Percentiles rank a stretch among this genome's conserved stretches.
Conservation (phyloP, 2,797 vertebrate genomes). For the Pipistrellus kuhlii region DNA sequence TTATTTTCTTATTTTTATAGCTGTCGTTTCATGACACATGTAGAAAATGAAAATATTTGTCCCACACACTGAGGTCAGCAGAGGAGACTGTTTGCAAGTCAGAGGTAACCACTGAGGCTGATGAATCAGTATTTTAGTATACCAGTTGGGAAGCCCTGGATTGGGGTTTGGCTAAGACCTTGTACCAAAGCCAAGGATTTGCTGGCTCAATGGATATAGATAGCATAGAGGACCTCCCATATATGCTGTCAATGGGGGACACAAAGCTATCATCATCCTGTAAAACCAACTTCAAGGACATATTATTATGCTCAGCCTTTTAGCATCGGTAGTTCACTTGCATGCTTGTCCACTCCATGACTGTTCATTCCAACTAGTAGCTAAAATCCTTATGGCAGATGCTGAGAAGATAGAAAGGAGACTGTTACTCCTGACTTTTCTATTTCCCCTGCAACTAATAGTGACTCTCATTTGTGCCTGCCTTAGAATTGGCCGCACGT, state of each 20-base stretch:
- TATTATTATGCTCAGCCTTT: neutral
- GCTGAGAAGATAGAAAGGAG: neutral
- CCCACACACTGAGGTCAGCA: neutral
- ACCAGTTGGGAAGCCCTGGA: neutral
- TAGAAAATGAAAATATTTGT: constrained; percentile 15
- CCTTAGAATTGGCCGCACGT: neutral
- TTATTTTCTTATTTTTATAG: constrained; percentile 15
- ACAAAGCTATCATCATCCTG: neutral
- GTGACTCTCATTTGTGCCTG: neutral
- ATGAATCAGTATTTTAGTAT: neutral
- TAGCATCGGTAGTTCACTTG: too few relatives aligned
- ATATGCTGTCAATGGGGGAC: neutral
- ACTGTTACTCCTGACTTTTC: neutral
- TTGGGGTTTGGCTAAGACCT: neutral
- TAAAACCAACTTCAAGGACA: neutral
- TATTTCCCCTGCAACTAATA: neutral
- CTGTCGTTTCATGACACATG: neutral
- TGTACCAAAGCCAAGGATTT: constrained; percentile 16
- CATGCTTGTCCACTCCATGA: neutral
- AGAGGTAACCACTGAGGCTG: neutral
- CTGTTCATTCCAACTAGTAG: neutral
- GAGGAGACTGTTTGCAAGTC: neutral
- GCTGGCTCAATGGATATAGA: neutral
- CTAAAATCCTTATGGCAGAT: neutral
- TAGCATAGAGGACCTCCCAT: neutral